Base-by-base conservation (phyloP, 2,113 vertebrate species). In the Vidua chalybeata region DNA sequence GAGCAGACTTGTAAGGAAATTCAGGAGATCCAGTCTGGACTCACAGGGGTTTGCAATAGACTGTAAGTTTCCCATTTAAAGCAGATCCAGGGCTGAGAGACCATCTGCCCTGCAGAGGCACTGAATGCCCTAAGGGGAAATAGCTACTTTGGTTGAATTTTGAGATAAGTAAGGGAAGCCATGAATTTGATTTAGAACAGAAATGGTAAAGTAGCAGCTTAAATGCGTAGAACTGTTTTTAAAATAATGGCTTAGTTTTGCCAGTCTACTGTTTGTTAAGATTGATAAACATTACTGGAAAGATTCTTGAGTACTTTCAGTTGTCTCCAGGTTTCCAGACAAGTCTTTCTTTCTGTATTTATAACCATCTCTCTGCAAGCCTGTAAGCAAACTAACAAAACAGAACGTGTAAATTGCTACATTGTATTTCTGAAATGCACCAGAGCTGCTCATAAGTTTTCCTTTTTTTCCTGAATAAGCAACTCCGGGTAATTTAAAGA, bases 121-220 rank as follows among this genome's bases (percentile, higher is more conserved):
- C 49, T 58, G 69, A 79, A 18, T 82, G 46, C 62, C 95, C 80
- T 30, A 54, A 75, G 66, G 82, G 73, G 16, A 92, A 77, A 48
- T 51, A 92, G 71, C 83, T 95, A 83, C 92, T 92, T 90, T 3
- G 5, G 80, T 14, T 81, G 61, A 81, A 86, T 93, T 95, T 89
- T 84, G 76, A 93, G 71, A 80, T 74, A 94, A 96, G 68, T 93
- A 80, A 91, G 45, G 63, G 75, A 85, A 94, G 61, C 43, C 35
- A 45, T 88, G 83, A 73, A 92, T 94, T 95, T 96, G 88, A 94
- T 96, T 84, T 92, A 80, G 69, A 92, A 56, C 64, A 92, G 83
- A 88, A 90, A 86, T 64, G 18, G 62, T 64, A 22, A 95, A 94
- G 72, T 35, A 86, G 61, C 39, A 72, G 58, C 91, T 84, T 82